Evolutionary conservation across 1,140 invertebrate genomes (phyloP), one percentile per base, ranked within the genome.

Genomic region (Antheraea pernyi): DNA sequence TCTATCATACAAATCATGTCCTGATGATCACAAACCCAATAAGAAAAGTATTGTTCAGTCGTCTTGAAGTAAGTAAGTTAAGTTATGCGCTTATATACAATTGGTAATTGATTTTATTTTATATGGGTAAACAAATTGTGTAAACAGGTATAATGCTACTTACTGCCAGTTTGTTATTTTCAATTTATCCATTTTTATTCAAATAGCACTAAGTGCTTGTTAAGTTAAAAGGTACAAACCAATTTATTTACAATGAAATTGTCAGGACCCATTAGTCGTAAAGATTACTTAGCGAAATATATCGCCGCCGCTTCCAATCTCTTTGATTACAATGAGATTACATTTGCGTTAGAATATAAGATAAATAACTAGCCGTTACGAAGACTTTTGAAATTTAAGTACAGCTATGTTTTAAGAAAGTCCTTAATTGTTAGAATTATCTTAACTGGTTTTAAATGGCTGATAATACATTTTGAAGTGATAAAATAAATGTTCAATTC

Each of bases 271-370:
- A 37, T 63, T 63, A 63, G 61, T 8, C 30, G 37, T 30, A 63
- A 63, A 37, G 61, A 63, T 63, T 18, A 30, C 59, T 60, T 37
- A n/a, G 61, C 61, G 16, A 63, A 63, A 63, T 63, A 37, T 63
- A 63, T 63, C 37, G 30, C 61, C 61, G 61, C 37, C 16, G 46
- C 46, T 37, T 37, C 61, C 61, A 63, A 63, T 63, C 61, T 63
- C 61, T 63, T 60, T 63, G 61, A 63, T 63, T 37, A 63, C 61
- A 63, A 63, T 63, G 37, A 63, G 61, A 63, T 63, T 63, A 63
- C 61, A 30, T 60, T 60, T 63, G 30, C 36, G 30, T 63, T 13
- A 30, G 61, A 63, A 63, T 63, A 37, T 37, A 63, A 63, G 61
- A 63, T 63, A 37, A 63, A 63, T 63, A 36, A 37, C 22, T 36